These are phyloP conservation scores for Drosophila seguyi DNA, from an alignment of 1,140 invertebrate species.

Conservation along the genomic window DNA sequence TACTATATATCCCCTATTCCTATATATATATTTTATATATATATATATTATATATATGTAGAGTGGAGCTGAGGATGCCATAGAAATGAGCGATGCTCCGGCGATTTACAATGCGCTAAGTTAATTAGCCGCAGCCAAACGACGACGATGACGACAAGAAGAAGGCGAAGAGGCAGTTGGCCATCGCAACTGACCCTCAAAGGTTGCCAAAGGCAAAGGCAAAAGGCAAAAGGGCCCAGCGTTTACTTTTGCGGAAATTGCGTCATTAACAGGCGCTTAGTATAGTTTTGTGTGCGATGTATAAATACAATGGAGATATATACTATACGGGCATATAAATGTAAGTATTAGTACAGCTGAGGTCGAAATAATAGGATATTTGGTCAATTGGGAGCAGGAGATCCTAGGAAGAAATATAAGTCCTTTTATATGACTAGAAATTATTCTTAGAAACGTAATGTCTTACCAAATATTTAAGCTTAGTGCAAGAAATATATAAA, in stretches of 20 bases:
- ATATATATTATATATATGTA: not conserved
- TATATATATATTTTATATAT: not conserved
- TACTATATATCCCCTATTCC: conserved; percentile 8
- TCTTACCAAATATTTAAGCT: too few relatives aligned
- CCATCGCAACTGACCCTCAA: conserved; percentile 38
- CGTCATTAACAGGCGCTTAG: conserved; percentile 61
- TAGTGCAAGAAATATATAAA: too few relatives aligned
- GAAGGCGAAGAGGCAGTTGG: conserved; percentile 17
- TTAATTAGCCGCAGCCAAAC: conserved; percentile 47
- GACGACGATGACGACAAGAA: not conserved
- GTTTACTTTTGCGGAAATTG: conserved; percentile 47
- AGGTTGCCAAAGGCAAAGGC: conserved; percentile 41
- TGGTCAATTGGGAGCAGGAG: too few relatives aligned
- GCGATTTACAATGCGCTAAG: conserved; percentile 56
- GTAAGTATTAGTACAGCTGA: not conserved
- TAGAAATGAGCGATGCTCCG: conserved; percentile 47
- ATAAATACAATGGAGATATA: conserved; percentile 14
- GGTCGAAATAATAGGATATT: not conserved
- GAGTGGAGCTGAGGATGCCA: conserved; percentile 19
- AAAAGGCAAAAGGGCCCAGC: conserved; percentile 6
- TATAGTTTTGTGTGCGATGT: conserved; percentile 24
- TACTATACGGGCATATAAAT: not conserved
- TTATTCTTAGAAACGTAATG: too few relatives aligned
- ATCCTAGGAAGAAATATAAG: not conserved
- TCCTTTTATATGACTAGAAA: not conserved